Evolutionary conservation across 2,113 vertebrate species (phyloP).

Genomic region (Cygnus atratus): DNA sequence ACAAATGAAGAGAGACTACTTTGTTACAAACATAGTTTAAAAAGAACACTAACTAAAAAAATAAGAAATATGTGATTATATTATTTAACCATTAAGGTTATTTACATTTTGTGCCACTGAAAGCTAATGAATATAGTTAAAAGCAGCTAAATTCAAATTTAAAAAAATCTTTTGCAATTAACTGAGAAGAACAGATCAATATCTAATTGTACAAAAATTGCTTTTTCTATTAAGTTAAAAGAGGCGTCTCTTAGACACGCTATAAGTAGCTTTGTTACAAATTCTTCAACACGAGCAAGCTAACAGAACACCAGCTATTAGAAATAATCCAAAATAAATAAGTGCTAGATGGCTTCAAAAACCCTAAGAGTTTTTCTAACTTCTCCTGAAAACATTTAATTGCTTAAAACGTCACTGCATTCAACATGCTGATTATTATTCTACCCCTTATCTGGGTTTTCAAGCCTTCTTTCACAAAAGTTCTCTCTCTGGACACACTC

Average conservation of each 20-base stretch:
- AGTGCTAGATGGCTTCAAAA: not conserved
- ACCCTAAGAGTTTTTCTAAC: not conserved
- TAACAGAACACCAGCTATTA: not conserved
- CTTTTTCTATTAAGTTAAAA: not conserved
- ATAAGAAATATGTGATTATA: not conserved
- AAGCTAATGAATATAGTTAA: constrained; percentile 5
- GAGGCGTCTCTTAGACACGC: not conserved
- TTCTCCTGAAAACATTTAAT: not conserved
- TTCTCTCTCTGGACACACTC: not conserved
- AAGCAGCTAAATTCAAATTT: constrained; percentile 23
- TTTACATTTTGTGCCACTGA: constrained; percentile 30
- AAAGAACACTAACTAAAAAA: not conserved
- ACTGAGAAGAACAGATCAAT: constrained; percentile 35
- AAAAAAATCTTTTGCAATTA: constrained; percentile 41
- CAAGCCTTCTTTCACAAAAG: not conserved
- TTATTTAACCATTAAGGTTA: not conserved
- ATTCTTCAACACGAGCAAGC: not conserved
- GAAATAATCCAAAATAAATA: not conserved
- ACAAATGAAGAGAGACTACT: not conserved
- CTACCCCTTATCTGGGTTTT: not conserved
- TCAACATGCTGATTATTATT: not conserved
- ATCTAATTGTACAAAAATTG: constrained; percentile 27
- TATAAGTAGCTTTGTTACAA: not conserved
- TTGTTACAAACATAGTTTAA: not conserved
- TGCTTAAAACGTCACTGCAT: not conserved